Evolutionary conservation across 2,113 vertebrate species (phyloP), one percentile per base, ranked within the genome.

Genomic region (Melanocharis versteri): DNA sequence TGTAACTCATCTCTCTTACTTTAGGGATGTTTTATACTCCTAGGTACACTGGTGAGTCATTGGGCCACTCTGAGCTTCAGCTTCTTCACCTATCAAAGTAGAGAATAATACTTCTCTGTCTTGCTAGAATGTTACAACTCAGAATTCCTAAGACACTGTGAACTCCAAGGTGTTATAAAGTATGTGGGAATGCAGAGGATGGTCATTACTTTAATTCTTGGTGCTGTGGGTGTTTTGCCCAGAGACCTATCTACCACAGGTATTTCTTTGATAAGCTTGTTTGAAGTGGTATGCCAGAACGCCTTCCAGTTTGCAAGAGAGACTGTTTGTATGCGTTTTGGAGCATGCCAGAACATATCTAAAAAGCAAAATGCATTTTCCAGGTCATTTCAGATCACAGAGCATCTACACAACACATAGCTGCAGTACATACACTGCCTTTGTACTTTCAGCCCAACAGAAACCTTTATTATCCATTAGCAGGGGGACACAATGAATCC

Each of bases 231-330:
- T 6, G 2, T 93, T 92, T 95, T 93, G 16, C 90, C 30, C 50
- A 73, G 79, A 92, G 86, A 66, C 30, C 22, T 73, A 80, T 92
- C 58, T 81, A 90, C 95, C 94, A 89, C 83, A 95, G 56, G 58
- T 62, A 92, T 95, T 94, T 89, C 86, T 95, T 95, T 90, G 88
- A 95, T 92, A 97, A 94, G 50, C 40, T 70, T 66, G 21, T 92
- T 95, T 97, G 90, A 94, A 94, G 92, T 92, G 86, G 86, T 81
- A 14, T 58, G 37, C 16, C 62, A 83, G 70, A 92, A 93, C 7
- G 2, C 45, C 42, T 92, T 93, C 70, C 39, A 39, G 68, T 86
- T 86, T 83, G 72, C 48, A 53, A 73, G 33, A 85, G 28, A 83
- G 35, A 24, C 7, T 75, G 10, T 86, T 87, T 78, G 39, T 31